A percentile compares a stretch with the other conserved stretches of the same genome.
phyloP scores from a whole-genome alignment of 2,888 invertebrate genomes.

The Dasysyrphus albostriatus region DNA sequence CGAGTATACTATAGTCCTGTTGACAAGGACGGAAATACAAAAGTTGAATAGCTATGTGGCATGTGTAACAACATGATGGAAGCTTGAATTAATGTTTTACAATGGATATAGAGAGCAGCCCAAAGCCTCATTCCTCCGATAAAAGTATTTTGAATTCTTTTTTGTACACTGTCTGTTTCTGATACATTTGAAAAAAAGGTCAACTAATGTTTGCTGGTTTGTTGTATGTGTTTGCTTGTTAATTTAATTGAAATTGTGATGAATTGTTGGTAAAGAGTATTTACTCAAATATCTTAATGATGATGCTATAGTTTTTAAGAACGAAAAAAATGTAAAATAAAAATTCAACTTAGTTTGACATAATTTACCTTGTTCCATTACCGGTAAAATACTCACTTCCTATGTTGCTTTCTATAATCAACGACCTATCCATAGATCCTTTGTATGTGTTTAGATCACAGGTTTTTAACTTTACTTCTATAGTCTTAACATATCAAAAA shows the following conservation, averaged over 20 bases:
- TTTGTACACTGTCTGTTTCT: neutral
- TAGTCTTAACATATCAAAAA: no score
- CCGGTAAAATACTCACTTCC: no score
- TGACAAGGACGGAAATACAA: constrained; percentile 32
- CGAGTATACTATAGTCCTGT: neutral
- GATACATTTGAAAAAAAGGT: neutral
- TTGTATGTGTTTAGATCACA: no score
- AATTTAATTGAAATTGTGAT: neutral
- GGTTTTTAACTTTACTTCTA: no score
- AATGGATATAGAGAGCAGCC: constrained; percentile 31
- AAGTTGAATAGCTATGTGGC: constrained; percentile 47
- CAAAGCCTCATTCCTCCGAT: constrained; percentile 19
- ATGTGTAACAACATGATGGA: constrained; percentile 36
- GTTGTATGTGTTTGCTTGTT: neutral
- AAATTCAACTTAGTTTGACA: no score
- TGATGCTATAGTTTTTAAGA: no score
- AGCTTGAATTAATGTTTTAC: constrained; percentile 46
- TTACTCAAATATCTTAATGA: no score
- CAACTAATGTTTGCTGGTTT: neutral
- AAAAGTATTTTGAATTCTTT: neutral
- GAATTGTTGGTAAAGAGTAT: no score
- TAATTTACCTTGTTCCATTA: no score
- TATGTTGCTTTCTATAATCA: no score
- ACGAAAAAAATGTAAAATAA: no score
- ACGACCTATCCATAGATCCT: no score